phyloP scores from a whole-genome alignment of 2,888 invertebrate species.

The Julus scanicus region DNA sequence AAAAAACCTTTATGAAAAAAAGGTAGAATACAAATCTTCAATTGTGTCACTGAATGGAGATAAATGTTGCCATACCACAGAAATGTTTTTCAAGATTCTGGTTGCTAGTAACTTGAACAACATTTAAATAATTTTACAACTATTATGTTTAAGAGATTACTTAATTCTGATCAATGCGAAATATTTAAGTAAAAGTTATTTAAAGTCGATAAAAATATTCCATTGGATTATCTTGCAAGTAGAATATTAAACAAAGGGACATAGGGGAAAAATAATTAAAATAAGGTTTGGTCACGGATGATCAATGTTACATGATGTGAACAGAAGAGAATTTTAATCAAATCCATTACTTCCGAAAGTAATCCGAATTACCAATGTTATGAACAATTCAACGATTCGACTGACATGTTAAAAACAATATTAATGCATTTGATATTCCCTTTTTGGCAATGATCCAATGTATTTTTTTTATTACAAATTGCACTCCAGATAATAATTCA shows the following conservation, averaged over 20 bases:
- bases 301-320: no score
- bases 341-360: background rate
- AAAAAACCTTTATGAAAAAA: background rate
- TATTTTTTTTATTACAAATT: background rate
- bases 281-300: no score
- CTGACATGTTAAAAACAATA: background rate
- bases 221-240: no score
- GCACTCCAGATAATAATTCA: constrained; percentile 4
- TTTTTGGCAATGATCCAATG: background rate
- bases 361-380: background rate
- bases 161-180: no score
- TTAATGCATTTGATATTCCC: background rate
- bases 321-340: no score
- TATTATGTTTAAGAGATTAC: no score
- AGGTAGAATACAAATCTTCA: background rate
- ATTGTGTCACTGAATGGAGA: background rate
- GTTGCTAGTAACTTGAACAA: no score
- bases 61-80: background rate
- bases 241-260: no score
- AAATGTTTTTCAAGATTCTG: background rate
- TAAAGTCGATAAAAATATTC: no score
- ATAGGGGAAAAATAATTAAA: no score
- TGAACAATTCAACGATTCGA: background rate
- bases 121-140: no score
- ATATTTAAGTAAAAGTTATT: no score